phyloP scores from a whole-genome alignment of 2,888 invertebrate genomes.

The Colostygia pectinataria region DNA sequence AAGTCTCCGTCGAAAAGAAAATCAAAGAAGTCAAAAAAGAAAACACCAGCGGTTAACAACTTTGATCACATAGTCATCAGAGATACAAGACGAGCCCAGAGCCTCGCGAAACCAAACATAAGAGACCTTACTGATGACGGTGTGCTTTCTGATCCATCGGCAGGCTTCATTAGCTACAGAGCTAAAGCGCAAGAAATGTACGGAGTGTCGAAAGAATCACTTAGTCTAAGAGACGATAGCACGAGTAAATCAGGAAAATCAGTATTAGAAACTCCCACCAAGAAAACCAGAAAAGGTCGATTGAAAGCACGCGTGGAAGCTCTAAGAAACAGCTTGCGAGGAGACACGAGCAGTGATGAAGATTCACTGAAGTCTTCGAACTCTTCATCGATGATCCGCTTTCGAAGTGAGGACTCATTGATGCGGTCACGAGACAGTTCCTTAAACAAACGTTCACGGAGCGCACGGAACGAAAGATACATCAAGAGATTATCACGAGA shows the following conservation, averaged over 20 bases:
- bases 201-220: slow-evolving; percentile 65
- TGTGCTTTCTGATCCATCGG: slow-evolving; percentile 83
- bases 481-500: slow-evolving; percentile 89
- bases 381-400: slow-evolving; percentile 85
- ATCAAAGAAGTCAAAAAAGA: slow-evolving; percentile 77
- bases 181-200: slow-evolving; percentile 64
- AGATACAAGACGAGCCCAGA: slow-evolving; percentile 77
- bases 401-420: slow-evolving; percentile 87
- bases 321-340: slow-evolving; percentile 83
- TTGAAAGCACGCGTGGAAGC: slow-evolving; percentile 87
- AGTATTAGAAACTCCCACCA: slow-evolving; percentile 76
- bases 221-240: slow-evolving; percentile 64
- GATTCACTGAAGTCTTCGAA: slow-evolving; percentile 86
- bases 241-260: slow-evolving; percentile 69
- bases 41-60: slow-evolving; percentile 77
- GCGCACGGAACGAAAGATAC: slow-evolving; percentile 91
- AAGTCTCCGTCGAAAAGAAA: slow-evolving; percentile 70
- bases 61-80: slow-evolving; percentile 87
- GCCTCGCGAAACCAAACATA: slow-evolving; percentile 66
- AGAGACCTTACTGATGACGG: slow-evolving; percentile 76
- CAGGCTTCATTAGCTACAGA: slow-evolving; percentile 73
- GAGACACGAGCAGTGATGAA: slow-evolving; percentile 88
- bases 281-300: slow-evolving; percentile 82
- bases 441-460: slow-evolving; percentile 85
- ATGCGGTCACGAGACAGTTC: slow-evolving; percentile 83